phyloP scores from a whole-genome alignment of 92 coral and sea anemone species.

The Galaxea fascicularis region DNA sequence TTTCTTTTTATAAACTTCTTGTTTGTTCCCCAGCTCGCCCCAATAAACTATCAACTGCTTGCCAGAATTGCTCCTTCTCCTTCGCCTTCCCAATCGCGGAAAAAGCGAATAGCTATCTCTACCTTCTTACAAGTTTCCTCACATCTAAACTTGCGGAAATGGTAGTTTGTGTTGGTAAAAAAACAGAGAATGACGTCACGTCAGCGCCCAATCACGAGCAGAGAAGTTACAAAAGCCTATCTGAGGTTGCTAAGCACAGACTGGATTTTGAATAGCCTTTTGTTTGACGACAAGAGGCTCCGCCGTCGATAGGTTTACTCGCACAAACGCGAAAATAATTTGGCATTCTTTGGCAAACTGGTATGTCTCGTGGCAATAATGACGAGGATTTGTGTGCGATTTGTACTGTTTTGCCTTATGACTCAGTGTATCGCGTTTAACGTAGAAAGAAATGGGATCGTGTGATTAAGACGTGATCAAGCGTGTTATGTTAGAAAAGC shows the following conservation, averaged over 20 bases:
- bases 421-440: background rate
- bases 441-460: background rate
- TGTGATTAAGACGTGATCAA: slow-evolving; percentile 39
- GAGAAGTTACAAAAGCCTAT: slow-evolving; percentile 28
- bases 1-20: slow-evolving; percentile 20
- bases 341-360: background rate
- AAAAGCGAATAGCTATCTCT: background rate
- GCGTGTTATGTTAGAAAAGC: slow-evolving; percentile 5
- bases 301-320: background rate
- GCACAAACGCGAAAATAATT: background rate
- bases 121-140: slow-evolving; percentile 6
- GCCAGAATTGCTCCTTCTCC: background rate
- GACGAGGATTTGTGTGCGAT: too few species aligned
- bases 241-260: slow-evolving; percentile 31
- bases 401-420: background rate
- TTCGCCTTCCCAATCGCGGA: slow-evolving; percentile 1
- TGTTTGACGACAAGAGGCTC: slow-evolving; percentile 29
- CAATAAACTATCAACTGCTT: slow-evolving; percentile 7
- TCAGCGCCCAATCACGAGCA: slow-evolving; percentile 67
- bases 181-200: slow-evolving; percentile 73
- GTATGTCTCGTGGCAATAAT: slow-evolving; percentile 16
- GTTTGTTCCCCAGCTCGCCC: background rate
- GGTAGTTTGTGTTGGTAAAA: slow-evolving; percentile 66
- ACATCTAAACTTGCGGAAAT: slow-evolving; percentile 62
- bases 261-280: slow-evolving; percentile 43